Conservation (phyloP, 1,140 invertebrate species). For the Yoshiicerus persimilis region DNA sequence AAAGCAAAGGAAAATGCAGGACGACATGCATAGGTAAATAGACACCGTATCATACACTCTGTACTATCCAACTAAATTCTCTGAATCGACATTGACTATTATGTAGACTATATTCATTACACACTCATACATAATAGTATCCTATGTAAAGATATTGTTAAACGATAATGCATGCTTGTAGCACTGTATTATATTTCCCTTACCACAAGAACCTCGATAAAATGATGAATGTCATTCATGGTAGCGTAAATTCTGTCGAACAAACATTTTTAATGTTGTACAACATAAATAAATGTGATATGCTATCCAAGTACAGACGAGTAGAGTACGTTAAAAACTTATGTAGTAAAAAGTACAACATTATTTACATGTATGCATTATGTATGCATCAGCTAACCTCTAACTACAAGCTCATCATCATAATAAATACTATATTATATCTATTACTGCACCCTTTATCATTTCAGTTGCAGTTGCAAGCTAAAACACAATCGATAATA, state of each 20-base stretch:
- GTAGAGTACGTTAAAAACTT: neutral
- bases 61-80: neutral
- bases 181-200: neutral
- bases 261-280: conserved; percentile 33
- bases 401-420: neutral
- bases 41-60: neutral
- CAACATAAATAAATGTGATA: conserved; percentile 34
- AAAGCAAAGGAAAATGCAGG: neutral
- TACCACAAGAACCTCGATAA: conserved; percentile 3
- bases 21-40: neutral
- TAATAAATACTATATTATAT: too few species aligned
- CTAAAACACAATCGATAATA: neutral
- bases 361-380: neutral
- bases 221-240: conserved; percentile 39
- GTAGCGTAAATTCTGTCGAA: conserved; percentile 39
- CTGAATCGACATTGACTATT: neutral
- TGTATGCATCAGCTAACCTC: neutral
- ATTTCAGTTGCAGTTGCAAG: too few species aligned
- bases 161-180: neutral
- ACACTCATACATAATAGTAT: neutral
- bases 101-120: neutral
- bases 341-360: too few species aligned
- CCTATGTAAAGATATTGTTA: neutral
- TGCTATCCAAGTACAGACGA: neutral
- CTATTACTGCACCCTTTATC: too few species aligned